Evolutionary conservation across 1,140 invertebrate species (phyloP).

Genomic region (Potamilus streckersoni): DNA sequence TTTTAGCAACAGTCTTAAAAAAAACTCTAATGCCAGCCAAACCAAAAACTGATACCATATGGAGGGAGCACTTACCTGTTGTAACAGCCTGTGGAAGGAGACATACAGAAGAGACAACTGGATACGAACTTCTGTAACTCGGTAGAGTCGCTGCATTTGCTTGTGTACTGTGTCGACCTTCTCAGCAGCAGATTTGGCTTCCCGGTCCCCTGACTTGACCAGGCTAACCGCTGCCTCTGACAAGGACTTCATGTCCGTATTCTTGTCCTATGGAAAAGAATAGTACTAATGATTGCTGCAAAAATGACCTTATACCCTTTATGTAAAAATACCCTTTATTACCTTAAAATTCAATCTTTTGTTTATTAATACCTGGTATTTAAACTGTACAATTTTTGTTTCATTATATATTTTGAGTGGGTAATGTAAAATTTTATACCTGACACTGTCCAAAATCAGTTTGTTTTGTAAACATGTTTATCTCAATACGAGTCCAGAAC

Average conservation of each 20-base stretch:
- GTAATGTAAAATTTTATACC: too few relatives aligned
- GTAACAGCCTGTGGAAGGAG: conserved; percentile 79
- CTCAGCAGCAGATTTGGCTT: conserved; percentile 71
- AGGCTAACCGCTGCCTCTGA: conserved; percentile 76
- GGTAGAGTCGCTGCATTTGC: conserved; percentile 77
- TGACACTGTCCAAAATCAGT: too few relatives aligned
- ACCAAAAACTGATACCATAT: neutral
- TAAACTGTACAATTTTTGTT: too few relatives aligned
- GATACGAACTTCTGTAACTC: conserved; percentile 75
- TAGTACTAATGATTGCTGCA: conserved; percentile 1
- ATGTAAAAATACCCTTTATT: too few relatives aligned
- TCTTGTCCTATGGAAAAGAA: conserved; percentile 73
- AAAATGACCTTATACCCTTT: too few relatives aligned
- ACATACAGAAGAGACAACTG: conserved; percentile 75
- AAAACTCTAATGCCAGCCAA: too few relatives aligned
- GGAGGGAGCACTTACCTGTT: conserved; percentile 66
- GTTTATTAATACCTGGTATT: too few relatives aligned
- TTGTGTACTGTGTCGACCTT: conserved; percentile 59
- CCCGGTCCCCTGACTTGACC: conserved; percentile 76
- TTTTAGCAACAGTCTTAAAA: too few relatives aligned
- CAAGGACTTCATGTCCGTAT: conserved; percentile 76
- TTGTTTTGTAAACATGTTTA: too few relatives aligned
- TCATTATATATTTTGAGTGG: too few relatives aligned
- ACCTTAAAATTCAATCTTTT: too few relatives aligned
- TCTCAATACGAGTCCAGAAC: too few relatives aligned